Evolutionary conservation across 2,797 vertebrate species (phyloP), one percentile per base, ranked within the genome.

Genomic region (Buceros bicornis): DNA sequence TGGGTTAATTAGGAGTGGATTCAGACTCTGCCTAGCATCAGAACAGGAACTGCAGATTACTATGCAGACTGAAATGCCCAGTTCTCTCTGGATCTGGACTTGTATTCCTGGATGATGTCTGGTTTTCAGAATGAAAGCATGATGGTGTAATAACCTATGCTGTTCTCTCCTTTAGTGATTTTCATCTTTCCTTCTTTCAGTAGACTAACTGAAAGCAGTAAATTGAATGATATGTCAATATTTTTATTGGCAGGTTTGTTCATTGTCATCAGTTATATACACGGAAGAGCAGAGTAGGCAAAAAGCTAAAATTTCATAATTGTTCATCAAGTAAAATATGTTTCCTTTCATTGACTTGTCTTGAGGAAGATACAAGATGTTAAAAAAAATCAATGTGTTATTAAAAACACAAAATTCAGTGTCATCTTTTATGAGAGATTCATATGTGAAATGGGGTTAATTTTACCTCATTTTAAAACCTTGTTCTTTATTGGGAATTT

Each of bases 191-290:
- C 87, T 74, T 6, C 47, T 82, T 92, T 87, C 78, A 84, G 3
- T 25, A 53, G 45, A 56, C n/a, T 67, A 78, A 81, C 35, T 82
- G 71, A 89, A 91, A 87, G 29, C 50, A 91, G 66, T 89, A 57
- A 84, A 76, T 89, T 51, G 37, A 69, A 76, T 87, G 74, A 31
- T 84, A 33, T 16, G 14, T 65, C 91, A 79, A 84, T 94, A 91
- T 60, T 83, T 93, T 84, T 70, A 83, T 89, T 85, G 84, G 33
- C 78, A 51, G 14, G 6, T 91, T 84, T 94, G 37, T 85, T 89
- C 47, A 61, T 12, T n/a, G 31, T 74, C 82, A 69, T 87, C 26
- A 72, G 48, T 86, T 89, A 71, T 89, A 71, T n/a, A 70, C 48
- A 35, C 17, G 85, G 54, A 87, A 87, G 28, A 84, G 31, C 73